Base-by-base conservation (phyloP, 2,797 vertebrate genomes). In the Neosalanx taihuensis region DNA sequence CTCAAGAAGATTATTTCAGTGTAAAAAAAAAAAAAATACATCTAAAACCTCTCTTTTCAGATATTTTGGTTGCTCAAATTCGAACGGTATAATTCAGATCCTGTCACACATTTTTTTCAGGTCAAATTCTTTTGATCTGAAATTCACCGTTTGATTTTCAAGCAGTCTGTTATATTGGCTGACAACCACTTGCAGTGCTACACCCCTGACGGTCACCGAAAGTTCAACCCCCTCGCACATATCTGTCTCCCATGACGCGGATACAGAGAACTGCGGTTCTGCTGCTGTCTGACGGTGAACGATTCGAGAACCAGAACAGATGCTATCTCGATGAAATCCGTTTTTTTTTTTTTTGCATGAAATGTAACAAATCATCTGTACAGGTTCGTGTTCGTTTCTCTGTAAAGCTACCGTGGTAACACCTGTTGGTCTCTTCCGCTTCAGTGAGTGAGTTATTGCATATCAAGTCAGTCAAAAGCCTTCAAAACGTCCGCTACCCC, bases 401-500 rank as follows among this genome's bases (percentile, higher is more conserved):
- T 56, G 10, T 12, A 68, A 18, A 1, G 59, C 12, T n/a, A 23
- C 31, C 9, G 53, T 35, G 41, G 60, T 53, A 35, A 17, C 10
- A 51, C 70, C n/a, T 64, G 29, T 64, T 56, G 58, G 68, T 64
- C 59, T 6, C 59, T 30, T 18, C 10, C 10, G 23, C 18, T 37
- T 57, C 20, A 65, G 51, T 65, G 49, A 81, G 3, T 49, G 56
- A 65, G 23, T 59, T 31, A 75, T 57, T 66, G 51, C 62, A 67
- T 53, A 78, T 51, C 53, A 67, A 64, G 76, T 82, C 72, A 69
- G 53, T 33, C 33, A 72, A 78, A 80, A 82, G 76, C 75, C 79
- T 72, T 76, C 80, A 70, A 77, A 83, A 77, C 75, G 83, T 67
- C 57, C 72, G 85, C 64, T 76, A 77, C 67, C 63, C 64, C 76